phyloP scores from a whole-genome alignment of 2,113 vertebrate genomes.

The Dicentrarchus labrax region DNA sequence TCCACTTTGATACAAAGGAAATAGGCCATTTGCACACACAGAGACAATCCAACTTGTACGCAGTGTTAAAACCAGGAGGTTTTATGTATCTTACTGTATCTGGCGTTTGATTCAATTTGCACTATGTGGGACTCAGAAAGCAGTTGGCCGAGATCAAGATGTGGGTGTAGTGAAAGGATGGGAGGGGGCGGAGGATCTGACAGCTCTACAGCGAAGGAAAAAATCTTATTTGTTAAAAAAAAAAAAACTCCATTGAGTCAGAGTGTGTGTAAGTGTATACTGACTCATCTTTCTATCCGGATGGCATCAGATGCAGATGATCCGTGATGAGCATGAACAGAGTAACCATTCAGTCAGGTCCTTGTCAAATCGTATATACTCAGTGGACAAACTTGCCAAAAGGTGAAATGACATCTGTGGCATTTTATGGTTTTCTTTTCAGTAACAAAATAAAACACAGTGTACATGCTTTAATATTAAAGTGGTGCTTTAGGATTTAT shows the following conservation, averaged over 20 bases:
- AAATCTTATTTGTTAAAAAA: constrained; percentile 51
- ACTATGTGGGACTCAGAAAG: constrained; percentile 70
- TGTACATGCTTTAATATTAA: neutral
- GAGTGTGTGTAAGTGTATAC: constrained; percentile 39
- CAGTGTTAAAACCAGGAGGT: constrained; percentile 33
- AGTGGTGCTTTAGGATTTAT: neutral
- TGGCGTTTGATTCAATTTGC: constrained; percentile 59
- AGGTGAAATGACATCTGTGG: neutral
- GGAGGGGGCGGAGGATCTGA: constrained; percentile 66
- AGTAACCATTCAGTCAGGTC: constrained; percentile 1
- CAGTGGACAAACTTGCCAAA: neutral
- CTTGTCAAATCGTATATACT: constrained; percentile 5
- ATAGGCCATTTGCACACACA: neutral
- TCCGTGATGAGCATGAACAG: constrained; percentile 34
- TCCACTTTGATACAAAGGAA: neutral
- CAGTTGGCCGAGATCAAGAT: constrained; percentile 68
- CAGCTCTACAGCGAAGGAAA: constrained; percentile 51
- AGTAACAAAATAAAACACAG: neutral
- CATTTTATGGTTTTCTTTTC: neutral
- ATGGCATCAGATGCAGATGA: constrained; percentile 46
- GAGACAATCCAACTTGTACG: constrained; percentile 25
- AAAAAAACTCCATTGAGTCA: constrained; percentile 44
- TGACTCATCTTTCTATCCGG: constrained; percentile 49
- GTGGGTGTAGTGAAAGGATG: constrained; percentile 74
- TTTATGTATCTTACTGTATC: constrained; percentile 44